These are phyloP conservation scores for Coelopa pilipes DNA, from an alignment of 2,888 invertebrate genomes.

Conservation along the genomic window DNA sequence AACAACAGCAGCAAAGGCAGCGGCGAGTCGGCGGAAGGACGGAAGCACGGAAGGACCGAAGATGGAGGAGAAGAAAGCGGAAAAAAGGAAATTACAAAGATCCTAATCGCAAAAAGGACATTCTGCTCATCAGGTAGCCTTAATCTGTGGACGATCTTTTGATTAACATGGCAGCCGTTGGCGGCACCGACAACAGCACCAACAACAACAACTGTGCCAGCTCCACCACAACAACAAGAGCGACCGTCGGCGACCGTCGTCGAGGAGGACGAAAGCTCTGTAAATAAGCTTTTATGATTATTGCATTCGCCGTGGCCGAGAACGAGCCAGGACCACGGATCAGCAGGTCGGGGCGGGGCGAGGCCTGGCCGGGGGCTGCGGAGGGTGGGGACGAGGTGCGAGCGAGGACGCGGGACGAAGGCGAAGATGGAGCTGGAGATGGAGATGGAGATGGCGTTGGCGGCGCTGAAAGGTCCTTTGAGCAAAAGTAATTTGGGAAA, in stretches of 20 bases:
- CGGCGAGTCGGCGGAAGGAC: no score
- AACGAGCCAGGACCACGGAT: background rate
- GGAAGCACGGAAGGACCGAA: background rate
- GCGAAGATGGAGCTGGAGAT: no score
- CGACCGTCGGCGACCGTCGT: no score
- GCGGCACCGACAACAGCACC: background rate
- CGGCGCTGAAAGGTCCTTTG: conserved; percentile 11
- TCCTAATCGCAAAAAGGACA: conserved; percentile 25
- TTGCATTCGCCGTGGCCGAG: conserved; percentile 16
- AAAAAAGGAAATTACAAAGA: conserved; percentile 30
- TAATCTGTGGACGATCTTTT: conserved; percentile 36
- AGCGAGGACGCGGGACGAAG: no score
- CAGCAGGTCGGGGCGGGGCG: no score
- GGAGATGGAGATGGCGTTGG: no score
- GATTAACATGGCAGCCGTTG: conserved; percentile 32
- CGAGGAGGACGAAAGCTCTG: background rate
- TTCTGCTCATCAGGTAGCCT: conserved; percentile 31
- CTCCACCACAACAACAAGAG: background rate
- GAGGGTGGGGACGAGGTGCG: no score
- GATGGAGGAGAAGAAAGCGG: conserved; percentile 1
- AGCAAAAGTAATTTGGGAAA: conserved; percentile 15
- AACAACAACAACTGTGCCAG: background rate
- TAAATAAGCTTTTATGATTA: conserved; percentile 30
- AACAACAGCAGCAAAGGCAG: background rate
- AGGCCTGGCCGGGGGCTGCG: no score